Evolutionary conservation across 1,140 invertebrate species (phyloP).

Genomic region (Papilio xuthus): DNA sequence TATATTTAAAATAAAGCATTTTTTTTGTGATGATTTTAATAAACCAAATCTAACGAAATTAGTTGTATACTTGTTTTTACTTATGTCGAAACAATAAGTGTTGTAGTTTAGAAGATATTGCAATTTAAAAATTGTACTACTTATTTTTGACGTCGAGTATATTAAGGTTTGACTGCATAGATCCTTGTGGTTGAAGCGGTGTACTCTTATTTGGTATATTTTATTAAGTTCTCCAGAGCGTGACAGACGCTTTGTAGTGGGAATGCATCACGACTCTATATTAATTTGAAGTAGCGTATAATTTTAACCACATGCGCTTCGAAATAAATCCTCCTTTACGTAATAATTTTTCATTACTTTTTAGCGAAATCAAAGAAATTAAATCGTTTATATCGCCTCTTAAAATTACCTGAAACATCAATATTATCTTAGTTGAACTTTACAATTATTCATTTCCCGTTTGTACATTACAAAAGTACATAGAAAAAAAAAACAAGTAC

Average conservation of each 20-base stretch:
- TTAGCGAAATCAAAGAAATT: no score
- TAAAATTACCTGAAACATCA: no score
- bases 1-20: no score
- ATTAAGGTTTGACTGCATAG: constrained; percentile 2
- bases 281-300: constrained; percentile 31
- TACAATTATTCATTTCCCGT: no score
- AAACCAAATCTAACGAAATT: no score
- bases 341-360: neutral
- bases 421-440: no score
- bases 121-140: neutral
- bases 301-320: neutral
- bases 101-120: neutral
- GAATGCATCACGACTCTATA: constrained; percentile 3
- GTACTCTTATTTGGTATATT: constrained; percentile 18
- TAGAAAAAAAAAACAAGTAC: neutral
- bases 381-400: no score
- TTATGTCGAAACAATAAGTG: neutral
- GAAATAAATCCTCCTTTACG: neutral
- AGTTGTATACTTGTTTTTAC: no score
- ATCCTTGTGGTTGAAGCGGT: constrained; percentile 12
- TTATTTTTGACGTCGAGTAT: neutral
- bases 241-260: constrained; percentile 25
- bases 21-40: no score
- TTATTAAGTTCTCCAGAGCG: constrained; percentile 24
- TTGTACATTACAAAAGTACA: neutral